Evolutionary conservation across 2,888 invertebrate genomes (phyloP).

Genomic region (Pristionchus entomophagus): DNA sequence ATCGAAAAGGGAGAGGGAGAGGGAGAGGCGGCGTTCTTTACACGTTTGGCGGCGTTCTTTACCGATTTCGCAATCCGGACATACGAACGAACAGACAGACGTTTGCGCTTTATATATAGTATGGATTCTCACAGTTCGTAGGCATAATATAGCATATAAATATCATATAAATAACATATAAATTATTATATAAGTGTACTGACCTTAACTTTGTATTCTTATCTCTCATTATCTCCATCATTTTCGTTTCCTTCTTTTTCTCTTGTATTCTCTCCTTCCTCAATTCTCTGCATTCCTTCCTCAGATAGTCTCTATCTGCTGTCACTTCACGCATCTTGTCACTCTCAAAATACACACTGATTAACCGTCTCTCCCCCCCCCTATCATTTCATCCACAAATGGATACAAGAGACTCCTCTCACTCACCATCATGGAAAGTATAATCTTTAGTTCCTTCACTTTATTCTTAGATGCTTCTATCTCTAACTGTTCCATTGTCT

Average conservation of each 20-base stretch:
- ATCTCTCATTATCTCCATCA: not conserved
- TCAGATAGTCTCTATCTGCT: constrained; percentile 52
- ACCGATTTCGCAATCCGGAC: too few species aligned
- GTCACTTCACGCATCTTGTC: constrained; percentile 53
- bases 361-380: not conserved
- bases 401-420: not conserved
- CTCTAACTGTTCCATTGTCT: constrained; percentile 1
- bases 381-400: not conserved
- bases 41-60: too few species aligned
- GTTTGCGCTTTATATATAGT: too few species aligned
- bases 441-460: constrained; percentile 31
- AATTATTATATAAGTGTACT: too few species aligned
- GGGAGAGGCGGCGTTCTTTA: too few species aligned
- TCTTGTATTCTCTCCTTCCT: constrained; percentile 35
- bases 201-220: not conserved
- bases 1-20: too few species aligned
- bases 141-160: too few species aligned
- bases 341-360: constrained; percentile 48
- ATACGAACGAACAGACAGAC: too few species aligned
- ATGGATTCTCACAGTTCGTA: too few species aligned
- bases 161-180: too few species aligned
- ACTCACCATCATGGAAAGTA: constrained; percentile 35
- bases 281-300: constrained; percentile 49
- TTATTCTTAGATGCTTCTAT: not conserved
- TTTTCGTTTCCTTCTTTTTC: constrained; percentile 2